phyloP scores from a whole-genome alignment of 2,888 invertebrate genomes.

The Lasioglossum zephyrum region DNA sequence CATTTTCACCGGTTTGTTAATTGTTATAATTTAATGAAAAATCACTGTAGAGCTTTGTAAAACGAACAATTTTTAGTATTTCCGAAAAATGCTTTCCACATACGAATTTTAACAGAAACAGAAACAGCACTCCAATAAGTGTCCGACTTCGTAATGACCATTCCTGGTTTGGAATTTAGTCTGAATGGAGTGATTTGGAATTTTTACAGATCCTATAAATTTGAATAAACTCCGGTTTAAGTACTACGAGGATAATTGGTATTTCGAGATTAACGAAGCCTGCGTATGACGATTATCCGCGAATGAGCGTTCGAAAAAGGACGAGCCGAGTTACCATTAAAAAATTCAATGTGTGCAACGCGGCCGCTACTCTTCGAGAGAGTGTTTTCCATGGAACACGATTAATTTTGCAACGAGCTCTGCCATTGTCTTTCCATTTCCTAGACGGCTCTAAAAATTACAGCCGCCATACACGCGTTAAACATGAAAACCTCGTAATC shows the following conservation, averaged over 20 bases:
- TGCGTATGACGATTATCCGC: neutral
- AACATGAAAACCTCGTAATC: constrained; percentile 12
- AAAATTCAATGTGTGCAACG: neutral
- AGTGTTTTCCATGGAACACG: constrained; percentile 4
- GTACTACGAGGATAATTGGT: neutral
- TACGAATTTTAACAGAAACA: too few relatives aligned
- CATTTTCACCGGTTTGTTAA: too few relatives aligned
- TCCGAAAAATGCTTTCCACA: too few relatives aligned
- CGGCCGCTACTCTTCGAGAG: neutral
- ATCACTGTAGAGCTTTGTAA: too few relatives aligned
- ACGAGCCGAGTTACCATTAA: neutral
- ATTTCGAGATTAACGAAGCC: neutral
- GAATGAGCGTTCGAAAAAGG: neutral
- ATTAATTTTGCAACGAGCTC: constrained; percentile 12
- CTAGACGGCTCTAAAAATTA: constrained; percentile 5
- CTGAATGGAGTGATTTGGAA: too few relatives aligned
- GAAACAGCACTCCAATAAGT: too few relatives aligned
- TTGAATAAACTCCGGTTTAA: neutral
- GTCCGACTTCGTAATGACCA: too few relatives aligned
- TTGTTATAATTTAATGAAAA: too few relatives aligned
- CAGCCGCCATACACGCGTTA: neutral
- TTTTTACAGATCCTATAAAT: neutral
- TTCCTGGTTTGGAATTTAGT: too few relatives aligned
- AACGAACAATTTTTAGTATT: too few relatives aligned
- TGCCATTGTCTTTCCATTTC: constrained; percentile 11